Evolutionary conservation across 2,888 invertebrate genomes (phyloP).

Genomic region (Teleogryllus oceanicus): DNA sequence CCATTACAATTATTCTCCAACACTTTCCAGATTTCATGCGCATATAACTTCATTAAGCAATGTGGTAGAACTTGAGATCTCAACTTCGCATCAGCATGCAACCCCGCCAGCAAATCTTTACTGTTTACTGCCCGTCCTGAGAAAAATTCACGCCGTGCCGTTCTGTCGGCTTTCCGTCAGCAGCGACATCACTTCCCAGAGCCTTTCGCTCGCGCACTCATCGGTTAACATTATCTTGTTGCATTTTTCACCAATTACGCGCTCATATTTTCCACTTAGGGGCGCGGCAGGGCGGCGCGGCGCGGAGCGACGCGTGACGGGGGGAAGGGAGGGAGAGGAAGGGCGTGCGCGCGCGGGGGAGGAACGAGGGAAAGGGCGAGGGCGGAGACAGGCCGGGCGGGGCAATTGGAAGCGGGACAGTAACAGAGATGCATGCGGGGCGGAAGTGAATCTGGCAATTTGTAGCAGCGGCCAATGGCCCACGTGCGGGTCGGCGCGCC

Average conservation of each 20-base stretch:
- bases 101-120: too few species aligned
- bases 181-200: too few species aligned
- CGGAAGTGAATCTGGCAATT: not conserved
- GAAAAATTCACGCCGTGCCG: too few species aligned
- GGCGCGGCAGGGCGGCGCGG: not conserved
- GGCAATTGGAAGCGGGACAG: not conserved
- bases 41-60: too few species aligned
- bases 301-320: not conserved
- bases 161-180: too few species aligned
- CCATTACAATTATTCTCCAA: too few species aligned
- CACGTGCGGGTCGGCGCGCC: too few species aligned
- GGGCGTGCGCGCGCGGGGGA: not conserved
- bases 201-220: not conserved
- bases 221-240: constrained; percentile 7
- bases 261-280: constrained; percentile 1
- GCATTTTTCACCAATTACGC: constrained; percentile 1
- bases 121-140: too few species aligned
- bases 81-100: too few species aligned
- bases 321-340: not conserved
- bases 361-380: not conserved
- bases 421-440: constrained; percentile 18
- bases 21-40: too few species aligned
- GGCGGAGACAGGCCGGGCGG: not conserved
- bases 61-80: too few species aligned
- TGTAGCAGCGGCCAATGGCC: not conserved